Conservation (phyloP, 2,113 vertebrate genomes). For the Athene cunicularia region DNA sequence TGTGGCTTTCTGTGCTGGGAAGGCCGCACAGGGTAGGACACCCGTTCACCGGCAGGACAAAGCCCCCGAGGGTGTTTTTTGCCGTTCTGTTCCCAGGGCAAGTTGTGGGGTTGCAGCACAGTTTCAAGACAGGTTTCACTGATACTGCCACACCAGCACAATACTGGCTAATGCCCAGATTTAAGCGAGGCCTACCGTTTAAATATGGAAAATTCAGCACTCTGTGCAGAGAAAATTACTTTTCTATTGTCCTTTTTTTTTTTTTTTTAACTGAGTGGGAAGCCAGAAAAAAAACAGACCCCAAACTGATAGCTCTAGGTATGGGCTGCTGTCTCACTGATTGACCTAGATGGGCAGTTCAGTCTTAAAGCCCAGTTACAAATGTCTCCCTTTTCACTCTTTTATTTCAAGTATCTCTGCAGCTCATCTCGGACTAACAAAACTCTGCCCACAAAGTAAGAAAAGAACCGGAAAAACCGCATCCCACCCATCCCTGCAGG, state of each 20-base stretch:
- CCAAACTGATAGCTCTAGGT: background rate
- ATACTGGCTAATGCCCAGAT: background rate
- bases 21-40: background rate
- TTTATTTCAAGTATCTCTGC: background rate
- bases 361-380: background rate
- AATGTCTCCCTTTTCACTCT: background rate
- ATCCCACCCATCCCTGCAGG: background rate
- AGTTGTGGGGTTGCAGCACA: background rate
- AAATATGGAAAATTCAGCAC: background rate
- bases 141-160: background rate
- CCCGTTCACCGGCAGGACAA: background rate
- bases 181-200: background rate
- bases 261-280: background rate
- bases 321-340: background rate
- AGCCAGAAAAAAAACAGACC: background rate
- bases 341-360: background rate
- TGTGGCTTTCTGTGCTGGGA: fast-evolving
- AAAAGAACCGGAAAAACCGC: background rate
- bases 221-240: background rate
- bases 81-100: background rate
- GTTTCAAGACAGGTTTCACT: background rate
- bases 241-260: background rate
- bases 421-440: background rate
- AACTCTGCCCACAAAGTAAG: background rate
- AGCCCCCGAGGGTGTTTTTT: background rate